Evolutionary conservation across 2,888 invertebrate genomes (phyloP).

Genomic region (Drosophila longiperda): DNA sequence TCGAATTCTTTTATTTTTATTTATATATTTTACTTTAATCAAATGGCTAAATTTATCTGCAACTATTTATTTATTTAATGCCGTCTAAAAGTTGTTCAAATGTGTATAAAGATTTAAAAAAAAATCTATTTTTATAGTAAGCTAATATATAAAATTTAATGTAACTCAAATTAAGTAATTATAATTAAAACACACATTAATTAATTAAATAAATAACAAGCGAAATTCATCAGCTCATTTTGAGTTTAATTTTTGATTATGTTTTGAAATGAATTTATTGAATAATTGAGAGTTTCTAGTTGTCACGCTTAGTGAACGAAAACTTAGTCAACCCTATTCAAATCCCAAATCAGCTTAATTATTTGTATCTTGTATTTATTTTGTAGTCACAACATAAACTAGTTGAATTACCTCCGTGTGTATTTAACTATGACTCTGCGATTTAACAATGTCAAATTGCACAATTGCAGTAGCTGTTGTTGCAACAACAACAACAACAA

Average conservation of each 20-base stretch:
- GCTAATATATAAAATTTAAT: background rate
- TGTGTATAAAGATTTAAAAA: background rate
- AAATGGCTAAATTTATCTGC: background rate
- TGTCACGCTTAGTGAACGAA: background rate
- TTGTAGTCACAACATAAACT: background rate
- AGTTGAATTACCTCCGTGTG: constrained; percentile 8
- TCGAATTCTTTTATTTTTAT: no score
- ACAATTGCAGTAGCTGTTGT: constrained; percentile 47
- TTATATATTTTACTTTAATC: no score
- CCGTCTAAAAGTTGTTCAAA: background rate
- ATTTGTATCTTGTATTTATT: background rate
- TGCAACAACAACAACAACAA: constrained; percentile 13
- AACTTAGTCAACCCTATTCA: background rate
- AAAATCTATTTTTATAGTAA: background rate
- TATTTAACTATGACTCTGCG: constrained; percentile 38
- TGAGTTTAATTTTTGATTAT: background rate
- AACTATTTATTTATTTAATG: background rate
- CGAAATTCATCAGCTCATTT: background rate
- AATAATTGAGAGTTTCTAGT: background rate
- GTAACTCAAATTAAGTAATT: background rate
- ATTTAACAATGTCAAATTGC: constrained; percentile 63
- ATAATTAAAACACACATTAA: background rate
- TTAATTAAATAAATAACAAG: background rate
- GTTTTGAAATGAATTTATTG: background rate
- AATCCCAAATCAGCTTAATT: background rate